Base-by-base conservation (phyloP, 1,140 invertebrate species). In the Meloidogyne hapla region DNA sequence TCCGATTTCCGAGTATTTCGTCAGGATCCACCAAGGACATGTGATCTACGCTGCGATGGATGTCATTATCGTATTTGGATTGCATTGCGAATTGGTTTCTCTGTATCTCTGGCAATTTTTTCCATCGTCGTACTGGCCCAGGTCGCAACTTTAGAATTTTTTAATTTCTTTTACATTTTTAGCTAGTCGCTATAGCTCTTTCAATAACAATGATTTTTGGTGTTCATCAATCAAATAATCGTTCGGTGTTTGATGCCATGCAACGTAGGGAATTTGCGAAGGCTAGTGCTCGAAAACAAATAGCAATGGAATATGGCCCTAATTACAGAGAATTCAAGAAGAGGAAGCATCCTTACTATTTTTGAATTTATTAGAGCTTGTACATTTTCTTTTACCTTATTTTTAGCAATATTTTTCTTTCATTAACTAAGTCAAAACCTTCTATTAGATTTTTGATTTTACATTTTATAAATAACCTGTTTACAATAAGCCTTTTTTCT, bases 31-130 rank as follows among this genome's bases (percentile, higher is more conserved):
- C 85, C 85, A 15, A 70, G 85, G 38, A 84, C 83, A 10, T 86
- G 85, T 69, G 85, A 86, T 75, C 84, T 86, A 56, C 76, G 85
- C 68, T 87, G 84, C 75, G 84, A 86, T 76, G 85, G 84, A 28
- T 86, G 85, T 69, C 85, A 87, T 76, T 86, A 87, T 68, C 74
- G 82, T 10, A 83, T 83, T 63, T 81, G 75, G 77, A 62, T 83
- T 13, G 81, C 82, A 13, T 65, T 83, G 18, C 66, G 81, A 42
- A 83, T 83, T 69, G 82, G 83, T 38, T 82, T 83, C 48, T 81
- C 81, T 23, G 83, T 84, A 28, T 78, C 82, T 10, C 62, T 83
- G 40, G 81, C 83, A 5, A 40, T 83, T 62, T 84, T 83, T 78
- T n/a, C 65, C 13, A 72, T 83, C 65, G 83, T 84, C 6, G 75